Evolutionary conservation across 2,888 invertebrate genomes (phyloP), one percentile per base, ranked within the genome.

Genomic region (Penaeus monodon): DNA sequence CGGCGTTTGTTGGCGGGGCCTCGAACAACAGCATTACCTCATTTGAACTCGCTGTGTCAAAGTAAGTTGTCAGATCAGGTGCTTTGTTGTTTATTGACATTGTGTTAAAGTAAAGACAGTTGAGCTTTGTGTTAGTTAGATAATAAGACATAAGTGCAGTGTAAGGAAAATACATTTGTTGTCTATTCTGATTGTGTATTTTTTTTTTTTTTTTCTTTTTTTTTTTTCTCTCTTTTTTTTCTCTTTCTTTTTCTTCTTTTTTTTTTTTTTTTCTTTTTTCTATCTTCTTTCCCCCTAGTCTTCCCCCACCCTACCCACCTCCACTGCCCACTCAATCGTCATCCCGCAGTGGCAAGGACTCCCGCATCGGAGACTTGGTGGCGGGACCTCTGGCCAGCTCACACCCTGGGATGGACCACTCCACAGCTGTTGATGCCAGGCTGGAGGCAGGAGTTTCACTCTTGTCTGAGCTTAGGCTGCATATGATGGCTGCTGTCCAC

Each of bases 381-480:
- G 57, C 66, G 44, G 80, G 83, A 10, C 85, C 88, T 1, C 66
- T 86, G 38, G 80, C 85, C 38, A 82, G 78, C 29, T 57, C 87
- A 14, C 82, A 88, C 70, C 85, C 85, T 17, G 89, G 88, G 29
- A 87, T 89, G 64, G 90, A 88, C 27, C 91, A 92, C 77, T 92
- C 92, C 22, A 94, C 95, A 90, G 95, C 96, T 4, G 93, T 96
- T 92, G 96, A 96, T 92, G 94, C 95, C 22, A 94, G 98, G 76
- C 93, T 97, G 70, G 97, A 97, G 91, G 94, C 94, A 90, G 96
- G 96, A 0, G 95, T 97, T 22, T 96, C 96, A 91, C 94, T 95
- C 65, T 94, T 94, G 84, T 95, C 96, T 27, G 97, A 97, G 92
- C 95, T 96, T 33, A 94, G 95, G 74, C 93, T 96, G 29, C 94